These are phyloP conservation scores for Eclectus roratus DNA, from an alignment of 2,113 vertebrate species.

Conservation along the genomic window DNA sequence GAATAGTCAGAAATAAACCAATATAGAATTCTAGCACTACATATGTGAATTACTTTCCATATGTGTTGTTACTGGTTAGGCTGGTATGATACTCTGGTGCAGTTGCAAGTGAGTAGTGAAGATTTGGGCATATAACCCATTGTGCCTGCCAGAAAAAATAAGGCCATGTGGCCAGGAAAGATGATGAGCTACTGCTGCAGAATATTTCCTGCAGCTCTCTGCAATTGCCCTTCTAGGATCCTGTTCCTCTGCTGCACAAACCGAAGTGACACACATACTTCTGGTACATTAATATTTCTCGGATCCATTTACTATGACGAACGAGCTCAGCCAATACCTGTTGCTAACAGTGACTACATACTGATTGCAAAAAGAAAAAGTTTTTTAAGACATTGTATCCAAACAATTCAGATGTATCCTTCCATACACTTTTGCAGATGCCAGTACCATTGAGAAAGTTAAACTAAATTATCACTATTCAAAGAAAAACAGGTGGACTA, in stretches of 20 bases:
- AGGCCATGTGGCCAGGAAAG: background rate
- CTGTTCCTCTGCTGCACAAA: background rate
- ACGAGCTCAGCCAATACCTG: background rate
- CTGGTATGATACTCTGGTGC: background rate
- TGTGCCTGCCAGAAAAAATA: background rate
- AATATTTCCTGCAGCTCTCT: background rate
- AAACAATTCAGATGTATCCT: background rate
- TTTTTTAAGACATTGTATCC: background rate
- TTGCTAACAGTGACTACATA: background rate
- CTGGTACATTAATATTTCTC: background rate
- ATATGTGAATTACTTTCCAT: background rate
- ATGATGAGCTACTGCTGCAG: background rate
- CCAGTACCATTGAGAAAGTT: background rate
- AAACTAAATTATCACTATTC: background rate
- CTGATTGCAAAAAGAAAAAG: background rate
- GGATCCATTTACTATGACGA: background rate
- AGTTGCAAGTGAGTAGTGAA: background rate
- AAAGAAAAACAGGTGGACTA: background rate
- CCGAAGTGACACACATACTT: accelerated
- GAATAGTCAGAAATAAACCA: background rate
- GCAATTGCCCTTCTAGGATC: background rate
- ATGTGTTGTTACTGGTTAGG: background rate
- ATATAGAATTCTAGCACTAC: background rate
- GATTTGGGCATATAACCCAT: background rate
- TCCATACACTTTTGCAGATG: background rate